Base-by-base conservation (phyloP, 2,797 vertebrate genomes). In the Percopsis omiscomaycus region DNA sequence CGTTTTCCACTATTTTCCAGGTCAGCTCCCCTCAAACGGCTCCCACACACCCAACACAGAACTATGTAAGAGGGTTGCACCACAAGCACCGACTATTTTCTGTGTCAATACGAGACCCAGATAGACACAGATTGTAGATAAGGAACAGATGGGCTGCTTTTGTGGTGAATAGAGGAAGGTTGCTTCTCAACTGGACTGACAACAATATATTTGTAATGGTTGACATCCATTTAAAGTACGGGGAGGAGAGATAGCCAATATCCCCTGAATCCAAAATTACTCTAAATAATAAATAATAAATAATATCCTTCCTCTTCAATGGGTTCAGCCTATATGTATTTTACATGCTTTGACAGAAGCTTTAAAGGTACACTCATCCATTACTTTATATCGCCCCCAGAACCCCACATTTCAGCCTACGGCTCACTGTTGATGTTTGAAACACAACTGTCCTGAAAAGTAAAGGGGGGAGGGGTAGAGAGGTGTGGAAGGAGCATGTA, bases 131-230 rank as follows among this genome's bases (percentile, higher is more conserved):
- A 90, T 22, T 22, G 22, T 50, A 80, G 69, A 84, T 91, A 71
- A 46, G 66, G 88, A 91, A 87, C 89, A 91, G 88, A 87, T 91
- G 88, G 61, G 55, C 65, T 27, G 69, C 54, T 71, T 55, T 45
- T 68, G 29, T 27, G n/a, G 56, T 70, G 47, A 69, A 27, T 32
- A 56, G 56, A 59, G 50, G 68, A 61, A 72, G 53, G 46, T 61
- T 59, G 69, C 56, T 69, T 74, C 64, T 73, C 52, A 68, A 75
- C 66, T 73, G 64, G 65, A 57, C 68, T 62, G 70, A 75, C 79
- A 79, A 69, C 56, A 66, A 47, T 6, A 22, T 30, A 45, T 12
- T 29, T 9, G 27, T 28, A 53, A 14, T 29, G 27, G 10, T 12
- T 29, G 4, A 28, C 3, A 5, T 30, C 10, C 11, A 61, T 42